Percentiles rank a stretch among this genome's conserved stretches.
Evolutionary conservation across 2,113 vertebrate genomes (phyloP).

Genomic region (Benitochromis conjunctus): DNA sequence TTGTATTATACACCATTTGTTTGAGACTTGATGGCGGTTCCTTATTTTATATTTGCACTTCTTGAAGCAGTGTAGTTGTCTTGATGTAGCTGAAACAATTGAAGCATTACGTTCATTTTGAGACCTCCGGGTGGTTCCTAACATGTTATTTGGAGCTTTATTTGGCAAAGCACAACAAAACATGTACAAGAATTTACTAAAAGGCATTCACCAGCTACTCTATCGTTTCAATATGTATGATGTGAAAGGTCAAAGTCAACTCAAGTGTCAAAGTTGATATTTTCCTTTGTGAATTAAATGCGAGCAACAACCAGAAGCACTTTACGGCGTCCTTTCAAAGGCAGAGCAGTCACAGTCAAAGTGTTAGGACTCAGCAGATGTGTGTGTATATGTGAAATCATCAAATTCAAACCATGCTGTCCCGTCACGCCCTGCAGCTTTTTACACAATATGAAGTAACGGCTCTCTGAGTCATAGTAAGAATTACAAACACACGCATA

Average conservation of each 20-base stretch:
- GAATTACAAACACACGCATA: not conserved
- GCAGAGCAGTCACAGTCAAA: not conserved
- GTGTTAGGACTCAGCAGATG: not conserved
- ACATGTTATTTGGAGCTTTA: no score
- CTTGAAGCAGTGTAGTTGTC: not conserved
- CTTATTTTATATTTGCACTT: not conserved
- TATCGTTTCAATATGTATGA: not conserved
- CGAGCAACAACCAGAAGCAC: not conserved
- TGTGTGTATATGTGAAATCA: not conserved
- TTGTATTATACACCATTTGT: not conserved
- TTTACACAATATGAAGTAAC: not conserved
- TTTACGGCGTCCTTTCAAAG: not conserved
- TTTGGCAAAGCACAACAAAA: not conserved
- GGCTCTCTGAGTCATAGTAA: not conserved
- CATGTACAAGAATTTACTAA: not conserved
- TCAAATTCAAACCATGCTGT: slow-evolving; percentile 12
- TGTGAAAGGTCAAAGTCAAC: not conserved
- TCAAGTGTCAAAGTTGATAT: not conserved
- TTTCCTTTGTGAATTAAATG: not conserved
- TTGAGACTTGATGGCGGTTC: not conserved
- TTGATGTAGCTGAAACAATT: not conserved
- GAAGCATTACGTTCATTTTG: not conserved
- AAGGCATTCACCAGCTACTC: accelerated
- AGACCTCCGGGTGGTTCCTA: accelerated
- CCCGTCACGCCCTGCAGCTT: not conserved